A percentile compares a stretch with the other conserved stretches of the same genome.
These are phyloP conservation scores for Dryobota labecula DNA, from an alignment of 2,888 invertebrate species.

Conservation along the genomic window DNA sequence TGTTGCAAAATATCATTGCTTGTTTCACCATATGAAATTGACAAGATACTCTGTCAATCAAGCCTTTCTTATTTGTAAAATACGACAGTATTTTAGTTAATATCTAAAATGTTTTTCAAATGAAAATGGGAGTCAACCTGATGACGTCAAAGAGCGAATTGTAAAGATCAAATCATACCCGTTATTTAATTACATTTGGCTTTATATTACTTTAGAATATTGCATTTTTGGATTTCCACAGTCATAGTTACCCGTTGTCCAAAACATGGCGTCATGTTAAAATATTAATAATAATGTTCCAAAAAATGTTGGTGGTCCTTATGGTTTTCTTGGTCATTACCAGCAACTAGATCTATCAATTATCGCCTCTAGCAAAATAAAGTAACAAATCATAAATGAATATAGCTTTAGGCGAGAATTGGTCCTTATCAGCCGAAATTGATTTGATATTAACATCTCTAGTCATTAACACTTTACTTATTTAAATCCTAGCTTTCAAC, in stretches of 20 bases:
- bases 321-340: not conserved
- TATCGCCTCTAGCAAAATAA: not conserved
- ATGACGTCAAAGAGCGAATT: too few species aligned
- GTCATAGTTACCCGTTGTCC: too few species aligned
- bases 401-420: not conserved
- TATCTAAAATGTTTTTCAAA: not conserved
- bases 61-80: not conserved
- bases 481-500: not conserved
- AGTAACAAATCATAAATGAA: slow-evolving; percentile 6
- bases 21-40: slow-evolving; percentile 15
- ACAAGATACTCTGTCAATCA: not conserved
- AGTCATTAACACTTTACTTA: not conserved
- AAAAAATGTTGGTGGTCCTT: not conserved
- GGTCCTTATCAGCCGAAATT: not conserved
- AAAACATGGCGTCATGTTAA: not conserved
- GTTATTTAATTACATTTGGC: too few species aligned
- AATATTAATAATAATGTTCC: not conserved
- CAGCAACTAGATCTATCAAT: not conserved
- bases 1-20: slow-evolving; percentile 2
- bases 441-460: not conserved
- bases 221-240: too few species aligned
- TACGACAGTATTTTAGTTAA: not conserved
- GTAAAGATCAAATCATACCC: not conserved
- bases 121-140: too few species aligned
- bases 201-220: too few species aligned